Evolutionary conservation across 2,888 invertebrate genomes (phyloP), one percentile per base, ranked within the genome.

Genomic region (Drosophila hamatofila): DNA sequence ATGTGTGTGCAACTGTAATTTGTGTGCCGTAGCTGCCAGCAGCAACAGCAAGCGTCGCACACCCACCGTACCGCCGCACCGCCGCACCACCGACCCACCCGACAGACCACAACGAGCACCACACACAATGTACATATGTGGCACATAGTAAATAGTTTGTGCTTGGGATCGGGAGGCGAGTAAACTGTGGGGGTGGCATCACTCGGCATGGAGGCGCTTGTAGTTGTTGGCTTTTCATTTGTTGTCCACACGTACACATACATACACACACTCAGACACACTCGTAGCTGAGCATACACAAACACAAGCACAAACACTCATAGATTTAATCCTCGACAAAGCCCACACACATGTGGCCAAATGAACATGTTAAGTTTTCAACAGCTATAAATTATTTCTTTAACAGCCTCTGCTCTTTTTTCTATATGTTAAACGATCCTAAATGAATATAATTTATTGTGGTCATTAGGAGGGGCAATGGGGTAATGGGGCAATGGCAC

Each of bases 311-410:
- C 37, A 21, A 60, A 59, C 61, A 63, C 65, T 48, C 54, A 48
- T 58, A 58, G 75, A 68, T 67, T 72, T 78, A 78, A 78, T 79
- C 71, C 79, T 71, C 55, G 75, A 79, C 78, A 78, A 78, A 78
- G 78, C 80, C 64, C 73, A 74, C 72, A 75, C 87, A 85, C 78
- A 85, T 84, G 85, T 76, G 88, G 78, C 83, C 73, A 84, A 84
- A 84, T 84, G 85, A 84, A 84, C 83, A 84, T 84, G 83, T 84
- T 84, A 84, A 88, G 83, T 84, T 84, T 84, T 84, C 88, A 84
- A 88, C 83, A 88, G 80, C 85, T 74, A 88, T 88, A 84, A 84
- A 84, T 84, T 85, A 83, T 83, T 83, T 88, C 83, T 75, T 87
- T 60, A 80, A 73, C 85, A 84, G 88, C 57, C 71, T 64, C 65